Base-by-base conservation (phyloP, 2,888 invertebrate species). In the Eristalis pertinax region DNA sequence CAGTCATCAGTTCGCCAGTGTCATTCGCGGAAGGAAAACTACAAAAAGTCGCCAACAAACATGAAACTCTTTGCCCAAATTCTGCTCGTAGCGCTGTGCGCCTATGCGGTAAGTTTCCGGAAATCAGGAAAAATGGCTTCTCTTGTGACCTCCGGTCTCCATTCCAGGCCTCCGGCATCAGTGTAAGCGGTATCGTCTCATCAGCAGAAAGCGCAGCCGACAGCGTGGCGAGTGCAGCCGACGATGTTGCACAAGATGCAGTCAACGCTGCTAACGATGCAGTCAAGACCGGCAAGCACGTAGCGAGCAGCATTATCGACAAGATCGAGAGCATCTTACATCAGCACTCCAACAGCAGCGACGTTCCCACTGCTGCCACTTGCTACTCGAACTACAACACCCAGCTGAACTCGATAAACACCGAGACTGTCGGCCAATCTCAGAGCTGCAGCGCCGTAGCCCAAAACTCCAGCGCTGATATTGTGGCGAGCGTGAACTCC, bases 341-440 rank as follows among this genome's bases (percentile, higher is more conserved):
- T n/a, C 43, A 15, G 0, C 58, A 70, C n/a, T 24, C 58, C 26
- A 41, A 62, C 5, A 29, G 26, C n/a, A 19, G 62, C 29, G 29
- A 24, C 15, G 29, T 8, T 1, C 13, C 41, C 63, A 63, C 72
- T 0, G 43, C 43, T 11, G 62, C 63, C 19, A 63, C 29, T 8
- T 73, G 72, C 43, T 73, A 73, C 3, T 19, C 62, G 2, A 32
- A 29, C 22, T 73, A 73, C 19, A 13, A 41, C 29, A 62, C 62
- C 8, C 62, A 73, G 15, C 62, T 73, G 0, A 43, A 19, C 43
- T 26, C 43, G 19, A 11, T 63, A 8, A 73, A 73, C 11, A n/a
- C 41, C 3, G 43, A 29, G 3, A 73, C 72, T 29, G 62, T 63
- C 0, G 29, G 41, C 13, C 62, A 73, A 22, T 29, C 72, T 1